Base-by-base conservation (phyloP, 2,797 vertebrate genomes). In the Anabas testudineus region DNA sequence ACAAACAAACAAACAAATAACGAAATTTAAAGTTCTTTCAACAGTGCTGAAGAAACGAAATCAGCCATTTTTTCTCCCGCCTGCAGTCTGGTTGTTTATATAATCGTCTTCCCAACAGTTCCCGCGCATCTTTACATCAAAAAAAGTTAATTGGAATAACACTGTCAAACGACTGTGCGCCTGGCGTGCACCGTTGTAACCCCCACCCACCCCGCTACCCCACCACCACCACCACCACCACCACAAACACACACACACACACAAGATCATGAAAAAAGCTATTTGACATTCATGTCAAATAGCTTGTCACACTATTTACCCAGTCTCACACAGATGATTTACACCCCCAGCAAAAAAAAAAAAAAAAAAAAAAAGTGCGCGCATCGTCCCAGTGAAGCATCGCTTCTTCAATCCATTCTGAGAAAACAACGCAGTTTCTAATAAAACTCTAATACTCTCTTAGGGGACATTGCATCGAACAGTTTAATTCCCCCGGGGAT, bases 381-480 rank as follows among this genome's bases (percentile, higher is more conserved):
- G 16, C 52, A 46, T 68, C 63, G 63, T 63, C 68, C 64, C 67
- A 47, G 30, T 57, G 65, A 67, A 87, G 81, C 71, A 76, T 75
- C 24, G 60, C 63, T 83, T 76, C 55, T 57, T 73, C 67, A 42
- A 71, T 84, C 76, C 73, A 74, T 76, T 65, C 55, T 14, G 46
- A 55, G 71, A 66, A 75, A 83, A 83, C 71, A 81, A 74, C 54
- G 76, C 75, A 53, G 43, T 83, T 80, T 85, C 81, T 77, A 90
- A 90, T 88, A 86, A 81, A 90, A 87, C 71, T 82, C 61, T 84
- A 81, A 77, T 74, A 48, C 57, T 85, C 76, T 90, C 73, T 76
- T 49, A 83, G 81, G 88, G 82, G 79, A 77, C 82, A 81, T 87
- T 88, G 82, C 89, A 85, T 74, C 76, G 85, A 90, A 77, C 83